phyloP scores from a whole-genome alignment of 2,797 vertebrate genomes.

The Loris lydekkerianus region DNA sequence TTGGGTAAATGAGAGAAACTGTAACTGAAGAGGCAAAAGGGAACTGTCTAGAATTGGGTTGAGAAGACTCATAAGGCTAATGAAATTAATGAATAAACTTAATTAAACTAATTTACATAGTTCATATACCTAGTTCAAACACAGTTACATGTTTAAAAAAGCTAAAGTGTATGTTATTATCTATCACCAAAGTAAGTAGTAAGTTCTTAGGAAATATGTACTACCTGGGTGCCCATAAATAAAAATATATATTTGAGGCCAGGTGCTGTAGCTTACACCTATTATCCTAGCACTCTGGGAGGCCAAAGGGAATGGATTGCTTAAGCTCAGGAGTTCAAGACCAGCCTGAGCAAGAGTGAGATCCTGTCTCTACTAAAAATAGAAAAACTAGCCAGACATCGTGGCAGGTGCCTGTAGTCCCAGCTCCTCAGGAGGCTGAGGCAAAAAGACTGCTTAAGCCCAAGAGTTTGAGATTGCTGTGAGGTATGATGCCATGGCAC shows the following conservation, averaged over 20 bases:
- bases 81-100: slow-evolving; percentile 36
- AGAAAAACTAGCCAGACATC: no score
- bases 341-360: no score
- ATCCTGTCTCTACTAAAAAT: no score
- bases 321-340: no score
- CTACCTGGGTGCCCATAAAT: background rate
- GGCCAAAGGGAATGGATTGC: no score
- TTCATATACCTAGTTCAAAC: background rate
- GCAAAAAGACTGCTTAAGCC: no score
- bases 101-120: slow-evolving; percentile 22
- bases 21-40: slow-evolving; percentile 36
- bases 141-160: background rate
- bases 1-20: background rate
- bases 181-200: slow-evolving; percentile 45
- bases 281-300: no score
- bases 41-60: slow-evolving; percentile 28
- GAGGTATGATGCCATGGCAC: no score
- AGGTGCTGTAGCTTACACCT: no score
- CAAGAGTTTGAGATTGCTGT: no score
- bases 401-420: no score
- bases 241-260: slow-evolving; percentile 28
- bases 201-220: slow-evolving; percentile 26
- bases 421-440: no score
- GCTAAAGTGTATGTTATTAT: slow-evolving; percentile 26
- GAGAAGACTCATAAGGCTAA: slow-evolving; percentile 38